A percentile compares a stretch with the other conserved stretches of the same genome.
Evolutionary conservation across 2,888 invertebrate species (phyloP).

Genomic region (Iselma pallidipennis): DNA sequence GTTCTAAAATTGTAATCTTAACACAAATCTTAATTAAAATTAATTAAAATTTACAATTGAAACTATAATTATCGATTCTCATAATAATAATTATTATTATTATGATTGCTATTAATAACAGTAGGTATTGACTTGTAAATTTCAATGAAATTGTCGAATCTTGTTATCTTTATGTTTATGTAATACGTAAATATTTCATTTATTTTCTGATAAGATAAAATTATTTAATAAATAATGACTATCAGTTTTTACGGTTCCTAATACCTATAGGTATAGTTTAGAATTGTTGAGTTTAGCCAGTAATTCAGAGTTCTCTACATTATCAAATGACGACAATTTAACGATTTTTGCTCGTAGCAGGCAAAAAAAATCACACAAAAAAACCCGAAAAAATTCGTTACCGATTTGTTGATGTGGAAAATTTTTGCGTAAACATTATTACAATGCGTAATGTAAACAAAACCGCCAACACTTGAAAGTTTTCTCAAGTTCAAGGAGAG

Average conservation of each 20-base stretch:
- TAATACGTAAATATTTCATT: background rate
- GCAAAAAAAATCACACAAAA: no score
- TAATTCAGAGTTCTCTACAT: no score
- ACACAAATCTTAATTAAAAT: background rate
- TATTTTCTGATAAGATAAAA: background rate
- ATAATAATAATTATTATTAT: background rate
- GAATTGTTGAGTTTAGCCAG: no score
- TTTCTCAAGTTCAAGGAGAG: background rate
- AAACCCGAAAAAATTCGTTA: no score
- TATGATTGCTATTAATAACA: no score
- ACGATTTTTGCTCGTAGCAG: no score
- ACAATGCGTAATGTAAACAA: background rate
- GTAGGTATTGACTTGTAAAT: no score
- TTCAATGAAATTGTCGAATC: no score
- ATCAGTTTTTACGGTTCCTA: no score
- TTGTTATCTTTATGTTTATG: no score
- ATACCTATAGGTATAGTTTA: no score
- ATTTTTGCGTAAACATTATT: background rate
- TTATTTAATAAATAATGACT: background rate
- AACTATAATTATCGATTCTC: background rate
- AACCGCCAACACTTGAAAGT: background rate
- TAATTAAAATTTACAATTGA: background rate
- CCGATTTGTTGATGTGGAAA: background rate
- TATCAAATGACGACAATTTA: no score
- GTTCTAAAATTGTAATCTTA: background rate